Evolutionary conservation across 2,888 invertebrate species (phyloP).

Genomic region (Galerucella pusilla): DNA sequence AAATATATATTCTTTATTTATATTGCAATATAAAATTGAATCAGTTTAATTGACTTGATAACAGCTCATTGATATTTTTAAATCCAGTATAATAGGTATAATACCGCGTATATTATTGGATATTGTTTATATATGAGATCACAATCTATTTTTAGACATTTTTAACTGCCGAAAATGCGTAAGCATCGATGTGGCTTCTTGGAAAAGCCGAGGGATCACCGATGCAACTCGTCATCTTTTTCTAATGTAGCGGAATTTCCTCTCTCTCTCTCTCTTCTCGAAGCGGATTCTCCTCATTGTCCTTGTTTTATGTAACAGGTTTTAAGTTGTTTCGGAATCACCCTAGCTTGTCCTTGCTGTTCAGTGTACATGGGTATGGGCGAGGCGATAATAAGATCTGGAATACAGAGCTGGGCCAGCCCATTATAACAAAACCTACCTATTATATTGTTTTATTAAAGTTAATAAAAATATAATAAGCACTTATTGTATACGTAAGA

Average conservation of each 20-base stretch:
- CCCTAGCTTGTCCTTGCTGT: slow-evolving; percentile 59
- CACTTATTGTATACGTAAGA: too few relatives aligned
- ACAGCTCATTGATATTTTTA: slow-evolving; percentile 4
- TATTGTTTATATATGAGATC: slow-evolving; percentile 38
- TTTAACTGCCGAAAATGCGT: slow-evolving; percentile 40
- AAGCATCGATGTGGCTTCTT: slow-evolving; percentile 35
- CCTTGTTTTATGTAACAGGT: slow-evolving; percentile 63
- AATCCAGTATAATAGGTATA: neutral
- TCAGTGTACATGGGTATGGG: slow-evolving; percentile 22
- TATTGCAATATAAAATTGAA: slow-evolving; percentile 11
- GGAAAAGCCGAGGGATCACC: slow-evolving; percentile 52
- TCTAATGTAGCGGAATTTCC: slow-evolving; percentile 57
- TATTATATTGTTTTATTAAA: neutral
- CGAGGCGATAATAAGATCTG: slow-evolving; percentile 24
- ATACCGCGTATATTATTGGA: neutral
- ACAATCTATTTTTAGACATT: slow-evolving; percentile 52
- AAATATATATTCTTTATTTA: neutral
- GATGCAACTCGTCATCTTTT: slow-evolving; percentile 49
- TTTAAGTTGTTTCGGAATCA: slow-evolving; percentile 61
- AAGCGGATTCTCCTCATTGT: slow-evolving; percentile 47
- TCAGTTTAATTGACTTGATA: neutral
- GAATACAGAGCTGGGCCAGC: slow-evolving; percentile 8
- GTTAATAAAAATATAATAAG: too few relatives aligned
- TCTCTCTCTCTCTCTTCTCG: slow-evolving; percentile 51
- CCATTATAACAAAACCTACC: neutral